phyloP scores from a whole-genome alignment of 2,888 invertebrate genomes.

The Epirrhoe alternata region DNA sequence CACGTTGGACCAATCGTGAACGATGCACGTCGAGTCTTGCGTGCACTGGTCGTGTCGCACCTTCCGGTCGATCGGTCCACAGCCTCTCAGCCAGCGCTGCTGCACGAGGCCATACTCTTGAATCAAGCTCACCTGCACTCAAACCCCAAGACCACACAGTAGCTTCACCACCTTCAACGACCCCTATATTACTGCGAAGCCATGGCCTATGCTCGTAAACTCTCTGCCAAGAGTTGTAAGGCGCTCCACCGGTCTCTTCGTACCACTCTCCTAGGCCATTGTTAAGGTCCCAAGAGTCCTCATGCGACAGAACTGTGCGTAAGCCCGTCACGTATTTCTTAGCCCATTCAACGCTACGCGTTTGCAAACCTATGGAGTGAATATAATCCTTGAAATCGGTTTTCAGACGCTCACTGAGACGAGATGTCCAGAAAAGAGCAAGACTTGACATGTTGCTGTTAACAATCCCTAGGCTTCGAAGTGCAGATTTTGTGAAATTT shows the following conservation, averaged over 20 bases:
- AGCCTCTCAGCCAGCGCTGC: slow-evolving; percentile 92
- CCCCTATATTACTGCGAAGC: slow-evolving; percentile 65
- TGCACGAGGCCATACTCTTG: slow-evolving; percentile 91
- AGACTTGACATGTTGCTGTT: slow-evolving; percentile 71
- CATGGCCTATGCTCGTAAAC: slow-evolving; percentile 93
- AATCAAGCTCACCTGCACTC: slow-evolving; percentile 88
- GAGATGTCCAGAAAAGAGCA: slow-evolving; percentile 65
- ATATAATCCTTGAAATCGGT: slow-evolving; percentile 58
- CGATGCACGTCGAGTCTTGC: slow-evolving; percentile 87
- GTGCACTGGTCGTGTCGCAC: slow-evolving; percentile 83
- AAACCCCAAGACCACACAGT: slow-evolving; percentile 93
- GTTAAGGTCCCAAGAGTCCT: slow-evolving; percentile 93
- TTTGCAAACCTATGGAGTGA: slow-evolving; percentile 71
- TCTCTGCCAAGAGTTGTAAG: slow-evolving; percentile 93
- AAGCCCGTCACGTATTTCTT: slow-evolving; percentile 83
- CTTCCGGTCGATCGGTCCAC: slow-evolving; percentile 86
- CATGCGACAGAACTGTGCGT: slow-evolving; percentile 90
- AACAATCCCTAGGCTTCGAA: slow-evolving; percentile 83
- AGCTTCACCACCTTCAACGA: slow-evolving; percentile 89
- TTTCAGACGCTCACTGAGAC: slow-evolving; percentile 58
- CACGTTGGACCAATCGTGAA: slow-evolving; percentile 84
- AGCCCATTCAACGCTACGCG: slow-evolving; percentile 87
- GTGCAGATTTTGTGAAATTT: slow-evolving; percentile 87
- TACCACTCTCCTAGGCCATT: slow-evolving; percentile 93
- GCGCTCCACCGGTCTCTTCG: slow-evolving; percentile 90